Evolutionary conservation across 1,140 invertebrate species (phyloP), one percentile per base, ranked within the genome.

Genomic region (Chelonus insularis): DNA sequence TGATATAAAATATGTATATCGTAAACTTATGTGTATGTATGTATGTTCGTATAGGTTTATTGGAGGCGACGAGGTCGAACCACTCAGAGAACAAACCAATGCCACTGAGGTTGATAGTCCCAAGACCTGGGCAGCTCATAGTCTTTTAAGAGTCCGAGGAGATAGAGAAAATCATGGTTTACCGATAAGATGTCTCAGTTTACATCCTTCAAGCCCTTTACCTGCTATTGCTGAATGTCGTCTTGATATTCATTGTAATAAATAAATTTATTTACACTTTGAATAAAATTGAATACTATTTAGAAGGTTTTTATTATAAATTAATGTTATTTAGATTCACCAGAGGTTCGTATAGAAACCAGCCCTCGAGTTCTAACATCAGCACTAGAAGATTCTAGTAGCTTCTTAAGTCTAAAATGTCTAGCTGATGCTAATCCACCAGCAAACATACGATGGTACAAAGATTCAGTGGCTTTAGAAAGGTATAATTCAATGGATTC

Each of bases 341-440:
- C 79, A 1, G 77, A 79, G 60, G 78, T 78, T 32, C 71, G 60
- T 47, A 16, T 80, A 21, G 78, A 79, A 57, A 79, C 74, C 43
- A 78, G 68, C 34, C 78, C 78, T 0, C 63, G 75, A 1, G 54
- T 72, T 23, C 50, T 76, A 25, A 63, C 69, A 4, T 32, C 68
- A 1, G 73, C 70, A 0, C 58, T 78, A 0, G 78, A 80, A 51
- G 78, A 80, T 62, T 76, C 72, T 41, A 62, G 68, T 20, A 80
- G 77, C 76, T 86, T 88, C 14, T 84, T 95, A 54, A 87, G 87
- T 7, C 82, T 96, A 23, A 86, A 88, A 68, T 96, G 94, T 71
- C 78, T 87, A 43, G 90, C 91, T 21, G 91, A 92, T 71, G 91
- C 91, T 16, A 96, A 96, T 82, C 94, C 94, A 3, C 84, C 86